Base-by-base conservation (phyloP, 2,113 vertebrate species). In the Tyrannus savana region DNA sequence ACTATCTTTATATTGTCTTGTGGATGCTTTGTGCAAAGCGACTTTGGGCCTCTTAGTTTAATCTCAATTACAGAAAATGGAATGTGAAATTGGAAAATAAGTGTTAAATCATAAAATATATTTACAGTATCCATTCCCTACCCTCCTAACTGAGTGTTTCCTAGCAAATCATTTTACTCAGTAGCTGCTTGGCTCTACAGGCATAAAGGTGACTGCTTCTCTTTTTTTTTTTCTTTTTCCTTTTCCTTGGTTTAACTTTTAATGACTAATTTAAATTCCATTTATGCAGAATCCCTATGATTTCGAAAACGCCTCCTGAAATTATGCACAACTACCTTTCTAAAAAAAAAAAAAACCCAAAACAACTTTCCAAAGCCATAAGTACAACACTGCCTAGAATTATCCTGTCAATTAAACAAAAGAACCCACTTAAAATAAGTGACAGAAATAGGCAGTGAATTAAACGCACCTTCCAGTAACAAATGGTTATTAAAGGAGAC, bases 401-500 rank as follows among this genome's bases (percentile, higher is more conserved):
- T 95, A 96, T 64, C 91, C 91, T 93, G 89, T 96, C 95, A 95
- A 82, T 95, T 94, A 90, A 84, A 84, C 60, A 49, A 77, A 90
- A 84, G 79, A 92, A 73, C 39, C 66, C 50, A 77, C 88, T 96
- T 90, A 71, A 95, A 91, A 27, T 84, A 88, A 87, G 84, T 92
- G 89, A 73, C 59, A 93, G 42, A 96, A 96, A 93, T 53, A 67
- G 0, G 16, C 22, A 39, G 69, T 49, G 87, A 77, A 74, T 84
- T 89, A 96, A 96, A 89, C 3, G 6, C 87, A 80, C 93, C 87
- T 95, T 94, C 89, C 85, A 88, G 84, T 50, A 82, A 91, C 89
- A 90, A 90, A 84, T 52, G 1, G 21, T 84, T 89, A 46, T 62
- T 94, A 81, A 50, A 72, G 77, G 85, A 88, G 87, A 74, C 68